These are phyloP conservation scores for Marmota monax DNA, from an alignment of 2,113 vertebrate species.

Conservation along the genomic window DNA sequence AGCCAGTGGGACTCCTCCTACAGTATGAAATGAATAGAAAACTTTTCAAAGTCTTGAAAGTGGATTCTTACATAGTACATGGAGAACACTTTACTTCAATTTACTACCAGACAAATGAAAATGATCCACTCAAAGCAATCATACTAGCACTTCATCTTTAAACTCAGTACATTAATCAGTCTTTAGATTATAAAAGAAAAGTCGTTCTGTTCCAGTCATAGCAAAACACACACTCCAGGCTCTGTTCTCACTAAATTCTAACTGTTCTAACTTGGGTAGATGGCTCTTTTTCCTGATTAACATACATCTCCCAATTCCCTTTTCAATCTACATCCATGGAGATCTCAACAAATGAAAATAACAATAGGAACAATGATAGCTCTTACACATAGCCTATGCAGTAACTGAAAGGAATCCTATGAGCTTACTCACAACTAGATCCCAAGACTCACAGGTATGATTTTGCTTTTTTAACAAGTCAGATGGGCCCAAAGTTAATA, in stretches of 20 bases:
- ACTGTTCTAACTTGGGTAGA: neutral
- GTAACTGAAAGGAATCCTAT: neutral
- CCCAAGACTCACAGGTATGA: neutral
- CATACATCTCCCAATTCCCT: neutral
- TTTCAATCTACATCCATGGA: conserved; percentile 10
- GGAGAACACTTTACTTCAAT: neutral
- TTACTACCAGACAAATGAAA: conserved; percentile 35
- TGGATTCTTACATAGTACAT: neutral
- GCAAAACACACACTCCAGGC: neutral
- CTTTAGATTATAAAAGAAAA: conserved; percentile 8
- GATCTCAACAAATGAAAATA: neutral
- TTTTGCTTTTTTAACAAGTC: neutral
- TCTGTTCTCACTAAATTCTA: neutral
- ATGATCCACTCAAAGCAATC: neutral
- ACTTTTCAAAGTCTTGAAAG: conserved; percentile 1
- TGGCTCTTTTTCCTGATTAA: neutral
- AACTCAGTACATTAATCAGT: neutral
- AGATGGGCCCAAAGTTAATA: neutral
- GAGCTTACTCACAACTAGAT: neutral
- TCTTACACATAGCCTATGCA: neutral
- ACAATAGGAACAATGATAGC: neutral
- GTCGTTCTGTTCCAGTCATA: neutral
- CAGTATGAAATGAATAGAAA: neutral
- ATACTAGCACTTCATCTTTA: neutral
- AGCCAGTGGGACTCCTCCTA: neutral